Evolutionary conservation across 2,113 vertebrate genomes (phyloP).

Genomic region (Platysternon megacephalum): DNA sequence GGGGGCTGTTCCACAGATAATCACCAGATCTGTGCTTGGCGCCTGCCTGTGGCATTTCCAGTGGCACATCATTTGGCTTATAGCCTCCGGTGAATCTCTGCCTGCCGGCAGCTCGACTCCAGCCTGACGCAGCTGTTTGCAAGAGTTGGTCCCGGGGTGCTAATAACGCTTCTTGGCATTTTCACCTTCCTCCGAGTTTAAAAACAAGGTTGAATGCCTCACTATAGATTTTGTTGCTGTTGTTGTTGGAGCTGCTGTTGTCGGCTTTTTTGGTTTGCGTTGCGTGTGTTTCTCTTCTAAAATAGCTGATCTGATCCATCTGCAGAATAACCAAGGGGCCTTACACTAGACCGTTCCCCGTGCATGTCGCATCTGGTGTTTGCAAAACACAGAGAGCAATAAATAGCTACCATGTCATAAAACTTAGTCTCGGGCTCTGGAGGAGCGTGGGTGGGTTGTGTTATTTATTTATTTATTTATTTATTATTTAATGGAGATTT

Average conservation of each 20-base stretch:
- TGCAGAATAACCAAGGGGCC: slow-evolving; percentile 44
- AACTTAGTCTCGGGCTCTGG: neutral
- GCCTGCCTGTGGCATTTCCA: neutral
- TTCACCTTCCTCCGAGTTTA: neutral
- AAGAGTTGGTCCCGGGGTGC: neutral
- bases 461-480: neutral
- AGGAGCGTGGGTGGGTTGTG: neutral
- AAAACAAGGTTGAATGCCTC: neutral
- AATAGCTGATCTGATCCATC: slow-evolving; percentile 58
- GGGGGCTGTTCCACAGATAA: neutral
- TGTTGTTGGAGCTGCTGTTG: fast-evolving
- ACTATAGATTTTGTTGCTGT: neutral
- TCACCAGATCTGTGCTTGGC: neutral
- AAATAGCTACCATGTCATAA: slow-evolving; percentile 3
- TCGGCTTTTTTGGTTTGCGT: neutral
- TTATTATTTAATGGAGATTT: neutral
- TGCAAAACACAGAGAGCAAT: slow-evolving; percentile 16
- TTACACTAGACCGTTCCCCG: slow-evolving; percentile 25
- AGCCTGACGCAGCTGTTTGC: neutral
- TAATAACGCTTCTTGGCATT: neutral
- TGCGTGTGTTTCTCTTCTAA: slow-evolving; percentile 41
- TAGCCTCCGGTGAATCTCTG: neutral
- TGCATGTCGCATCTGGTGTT: slow-evolving; percentile 53
- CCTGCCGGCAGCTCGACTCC: neutral
- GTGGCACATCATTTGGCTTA: neutral